Percentiles rank a stretch among this genome's conserved stretches.
Evolutionary conservation across 1,140 invertebrate genomes (phyloP).

Genomic region (Drosophila willistoni): DNA sequence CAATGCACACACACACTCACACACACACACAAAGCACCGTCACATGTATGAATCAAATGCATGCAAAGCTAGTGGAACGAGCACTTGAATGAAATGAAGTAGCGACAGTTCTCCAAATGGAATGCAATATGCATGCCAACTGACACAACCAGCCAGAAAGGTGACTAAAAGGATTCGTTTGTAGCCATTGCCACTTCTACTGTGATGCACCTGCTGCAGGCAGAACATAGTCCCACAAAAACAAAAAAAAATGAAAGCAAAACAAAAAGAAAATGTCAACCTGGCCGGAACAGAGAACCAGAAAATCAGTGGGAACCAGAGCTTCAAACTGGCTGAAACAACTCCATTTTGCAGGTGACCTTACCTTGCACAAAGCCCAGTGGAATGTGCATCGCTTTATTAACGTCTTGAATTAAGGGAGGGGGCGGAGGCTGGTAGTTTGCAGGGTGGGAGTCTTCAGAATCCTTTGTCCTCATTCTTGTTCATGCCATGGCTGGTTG

Average conservation of each 20-base stretch:
- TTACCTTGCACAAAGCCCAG: slow-evolving; percentile 12
- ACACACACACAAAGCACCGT: slow-evolving; percentile 7
- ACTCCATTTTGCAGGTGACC: slow-evolving; percentile 67
- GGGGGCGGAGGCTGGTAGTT: no score
- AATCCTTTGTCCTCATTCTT: slow-evolving; percentile 19
- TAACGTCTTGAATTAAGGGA: slow-evolving; percentile 67
- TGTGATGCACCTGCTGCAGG: slow-evolving; percentile 44
- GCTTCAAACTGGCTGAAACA: slow-evolving; percentile 47
- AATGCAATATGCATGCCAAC: slow-evolving; percentile 42
- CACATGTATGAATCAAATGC: slow-evolving; percentile 27
- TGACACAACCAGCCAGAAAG: slow-evolving; percentile 18
- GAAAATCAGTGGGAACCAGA: slow-evolving; percentile 3
- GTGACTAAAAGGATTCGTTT: slow-evolving; percentile 20
- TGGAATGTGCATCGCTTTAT: slow-evolving; percentile 69
- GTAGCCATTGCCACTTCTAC: slow-evolving; percentile 12
- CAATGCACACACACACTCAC: slow-evolving; percentile 5
- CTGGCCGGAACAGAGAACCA: slow-evolving; percentile 6
- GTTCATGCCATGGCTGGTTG: slow-evolving; percentile 38
- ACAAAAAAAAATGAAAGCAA: slow-evolving; percentile 56
- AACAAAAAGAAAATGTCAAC: slow-evolving; percentile 3
- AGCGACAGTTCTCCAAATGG: slow-evolving; percentile 30
- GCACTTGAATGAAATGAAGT: slow-evolving; percentile 33
- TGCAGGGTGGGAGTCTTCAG: background rate
- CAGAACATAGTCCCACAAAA: slow-evolving; percentile 32
- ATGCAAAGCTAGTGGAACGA: slow-evolving; percentile 46